Evolutionary conservation across 2,113 vertebrate genomes (phyloP).

Genomic region (Laticauda laticaudata): DNA sequence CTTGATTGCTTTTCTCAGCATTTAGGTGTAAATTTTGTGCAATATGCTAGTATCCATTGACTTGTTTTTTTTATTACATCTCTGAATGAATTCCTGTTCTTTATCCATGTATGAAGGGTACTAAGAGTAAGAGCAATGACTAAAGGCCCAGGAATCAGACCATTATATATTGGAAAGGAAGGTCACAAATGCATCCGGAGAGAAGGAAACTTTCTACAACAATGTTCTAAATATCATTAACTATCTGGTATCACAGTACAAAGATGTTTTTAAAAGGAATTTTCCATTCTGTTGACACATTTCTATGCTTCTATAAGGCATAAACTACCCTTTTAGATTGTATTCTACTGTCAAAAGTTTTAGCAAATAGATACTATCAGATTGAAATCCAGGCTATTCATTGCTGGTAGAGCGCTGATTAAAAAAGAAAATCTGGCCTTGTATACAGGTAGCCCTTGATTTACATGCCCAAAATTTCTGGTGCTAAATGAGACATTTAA

Average conservation of each 20-base stretch:
- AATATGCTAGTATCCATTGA: not conserved
- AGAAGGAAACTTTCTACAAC: not conserved
- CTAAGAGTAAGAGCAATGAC: not conserved
- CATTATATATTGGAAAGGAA: not conserved
- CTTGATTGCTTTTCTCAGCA: slow-evolving; percentile 3
- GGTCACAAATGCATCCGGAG: not conserved
- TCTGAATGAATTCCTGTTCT: not conserved
- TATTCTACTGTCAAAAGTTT: too few relatives aligned
- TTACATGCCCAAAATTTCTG: too few relatives aligned
- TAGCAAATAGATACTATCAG: not conserved
- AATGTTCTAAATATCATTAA: not conserved
- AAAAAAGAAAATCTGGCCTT: not conserved
- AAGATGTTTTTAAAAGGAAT: not conserved
- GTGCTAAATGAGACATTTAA: too few relatives aligned
- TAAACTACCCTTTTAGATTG: too few relatives aligned
- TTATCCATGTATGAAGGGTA: not conserved
- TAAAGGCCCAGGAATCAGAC: not conserved
- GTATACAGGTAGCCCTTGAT: too few relatives aligned
- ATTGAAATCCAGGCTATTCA: not conserved
- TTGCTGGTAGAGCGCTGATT: not conserved
- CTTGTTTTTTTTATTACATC: not conserved
- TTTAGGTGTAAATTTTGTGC: not conserved
- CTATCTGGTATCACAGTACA: not conserved
- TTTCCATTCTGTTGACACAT: too few relatives aligned
- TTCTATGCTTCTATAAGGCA: not conserved